A percentile compares a stretch with the other conserved stretches of the same genome.
Conservation (phyloP, 2,888 invertebrate species). For the Oscheius onirici region DNA sequence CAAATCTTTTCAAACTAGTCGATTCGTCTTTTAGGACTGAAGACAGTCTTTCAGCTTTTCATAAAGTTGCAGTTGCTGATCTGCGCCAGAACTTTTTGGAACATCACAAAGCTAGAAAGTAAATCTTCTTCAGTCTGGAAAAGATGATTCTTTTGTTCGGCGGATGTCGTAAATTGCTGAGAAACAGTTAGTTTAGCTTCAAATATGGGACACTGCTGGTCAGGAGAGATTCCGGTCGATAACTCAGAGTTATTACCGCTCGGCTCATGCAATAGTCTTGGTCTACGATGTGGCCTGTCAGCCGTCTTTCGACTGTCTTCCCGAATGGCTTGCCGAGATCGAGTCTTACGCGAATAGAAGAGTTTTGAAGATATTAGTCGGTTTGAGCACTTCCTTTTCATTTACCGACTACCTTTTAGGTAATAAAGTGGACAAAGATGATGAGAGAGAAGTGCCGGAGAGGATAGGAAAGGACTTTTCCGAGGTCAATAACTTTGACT, state of each 20-base stretch:
- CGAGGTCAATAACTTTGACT: slow-evolving; percentile 81
- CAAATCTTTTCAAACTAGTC: too few species aligned
- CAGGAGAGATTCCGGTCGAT: slow-evolving; percentile 94
- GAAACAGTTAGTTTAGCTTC: slow-evolving; percentile 81
- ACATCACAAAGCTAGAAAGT: too few species aligned
- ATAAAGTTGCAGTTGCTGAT: too few species aligned
- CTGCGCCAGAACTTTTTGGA: too few species aligned
- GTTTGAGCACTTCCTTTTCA: slow-evolving; percentile 73
- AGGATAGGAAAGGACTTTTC: slow-evolving; percentile 94
- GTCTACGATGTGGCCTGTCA: slow-evolving; percentile 96
- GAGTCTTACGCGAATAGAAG: slow-evolving; percentile 96
- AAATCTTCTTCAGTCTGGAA: too few species aligned
- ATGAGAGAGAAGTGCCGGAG: slow-evolving; percentile 88
- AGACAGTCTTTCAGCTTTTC: too few species aligned
- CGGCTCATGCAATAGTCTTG: slow-evolving; percentile 91
- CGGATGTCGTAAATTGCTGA: too few species aligned
- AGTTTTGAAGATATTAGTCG: slow-evolving; percentile 91
- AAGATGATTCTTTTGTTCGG: too few species aligned
- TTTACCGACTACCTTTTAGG: slow-evolving; percentile 76
- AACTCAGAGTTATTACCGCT: slow-evolving; percentile 81
- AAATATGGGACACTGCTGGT: slow-evolving; percentile 99
- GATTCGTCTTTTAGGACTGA: too few species aligned
- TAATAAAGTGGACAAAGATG: slow-evolving; percentile 95
- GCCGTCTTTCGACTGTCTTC: slow-evolving; percentile 94
- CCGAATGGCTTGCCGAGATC: slow-evolving; percentile 95